Evolutionary conservation across 37 sponge, comb jelly and placozoan genomes (phyloP).

Genomic region (Spongia lamella): DNA sequence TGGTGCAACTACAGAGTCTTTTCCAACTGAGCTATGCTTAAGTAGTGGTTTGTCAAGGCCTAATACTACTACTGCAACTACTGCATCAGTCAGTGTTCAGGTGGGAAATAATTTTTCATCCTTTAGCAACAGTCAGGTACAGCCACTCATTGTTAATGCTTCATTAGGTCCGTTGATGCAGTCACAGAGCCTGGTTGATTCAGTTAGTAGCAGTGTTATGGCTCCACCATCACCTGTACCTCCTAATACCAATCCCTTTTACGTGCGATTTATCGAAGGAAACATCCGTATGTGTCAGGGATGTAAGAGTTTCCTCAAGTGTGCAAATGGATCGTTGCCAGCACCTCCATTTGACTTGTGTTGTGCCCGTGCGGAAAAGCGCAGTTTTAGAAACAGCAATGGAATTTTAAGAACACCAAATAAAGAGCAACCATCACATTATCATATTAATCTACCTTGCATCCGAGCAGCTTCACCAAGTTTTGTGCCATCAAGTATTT

Average conservation of each 20-base stretch:
- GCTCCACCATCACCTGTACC: too few relatives aligned
- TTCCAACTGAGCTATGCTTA: too few relatives aligned
- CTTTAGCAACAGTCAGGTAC: too few relatives aligned
- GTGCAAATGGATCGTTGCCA: constrained; percentile 1
- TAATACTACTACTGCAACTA: too few relatives aligned
- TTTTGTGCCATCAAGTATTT: constrained; percentile 1
- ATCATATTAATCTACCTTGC: not conserved
- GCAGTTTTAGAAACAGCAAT: not conserved
- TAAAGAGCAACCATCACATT: not conserved
- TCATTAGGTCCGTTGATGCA: too few relatives aligned
- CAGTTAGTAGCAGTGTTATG: too few relatives aligned
- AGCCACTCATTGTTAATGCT: too few relatives aligned
- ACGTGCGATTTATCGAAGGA: not conserved
- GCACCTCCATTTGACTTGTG: constrained; percentile 1
- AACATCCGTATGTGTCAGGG: constrained; percentile 21
- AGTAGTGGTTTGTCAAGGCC: too few relatives aligned
- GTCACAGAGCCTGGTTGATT: too few relatives aligned
- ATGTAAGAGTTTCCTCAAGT: not conserved
- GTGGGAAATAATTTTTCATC: too few relatives aligned
- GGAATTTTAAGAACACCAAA: not conserved
- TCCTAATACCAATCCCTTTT: constrained; percentile 10
- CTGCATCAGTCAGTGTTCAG: too few relatives aligned
- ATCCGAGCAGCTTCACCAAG: not conserved
- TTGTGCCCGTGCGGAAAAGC: not conserved
- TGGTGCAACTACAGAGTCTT: too few relatives aligned